Percentiles rank a stretch among this genome's conserved stretches.
Evolutionary conservation across 2,888 invertebrate genomes (phyloP).

Genomic region (Dasypolia templi): DNA sequence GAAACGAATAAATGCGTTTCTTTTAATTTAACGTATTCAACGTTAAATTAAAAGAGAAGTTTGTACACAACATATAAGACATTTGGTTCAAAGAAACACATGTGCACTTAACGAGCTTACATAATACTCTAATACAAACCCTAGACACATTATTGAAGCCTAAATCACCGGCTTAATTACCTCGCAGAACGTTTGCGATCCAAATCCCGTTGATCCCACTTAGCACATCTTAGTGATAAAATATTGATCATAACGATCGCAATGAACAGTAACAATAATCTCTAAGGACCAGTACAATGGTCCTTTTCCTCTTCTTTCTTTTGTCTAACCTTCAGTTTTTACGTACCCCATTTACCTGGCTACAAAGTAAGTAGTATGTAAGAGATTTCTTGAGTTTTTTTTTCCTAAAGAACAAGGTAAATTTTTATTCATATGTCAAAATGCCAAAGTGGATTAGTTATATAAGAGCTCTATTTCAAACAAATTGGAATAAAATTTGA

Average conservation of each 20-base stretch:
- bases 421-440: conserved; percentile 4
- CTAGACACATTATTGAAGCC: conserved; percentile 13
- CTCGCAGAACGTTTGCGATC: conserved; percentile 31
- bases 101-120: not conserved
- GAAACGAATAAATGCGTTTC: not conserved
- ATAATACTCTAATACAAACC: not conserved
- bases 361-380: conserved; percentile 6
- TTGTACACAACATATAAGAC: not conserved
- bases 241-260: conserved; percentile 53
- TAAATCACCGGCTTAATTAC: conserved; percentile 38
- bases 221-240: conserved; percentile 63
- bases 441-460: not conserved
- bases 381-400: conserved; percentile 1
- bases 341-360: not conserved
- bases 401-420: not conserved
- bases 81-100: not conserved
- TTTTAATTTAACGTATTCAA: not conserved
- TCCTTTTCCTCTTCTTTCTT: conserved; percentile 11
- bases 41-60: not conserved
- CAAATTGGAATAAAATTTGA: not conserved
- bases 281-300: conserved; percentile 47
- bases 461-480: not conserved
- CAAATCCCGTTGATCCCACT: conserved; percentile 49
- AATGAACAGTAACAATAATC: conserved; percentile 64
- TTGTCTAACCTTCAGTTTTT: conserved; percentile 26